These are phyloP conservation scores for Xerus inauris DNA, from an alignment of 2,113 vertebrate genomes.

Conservation along the genomic window DNA sequence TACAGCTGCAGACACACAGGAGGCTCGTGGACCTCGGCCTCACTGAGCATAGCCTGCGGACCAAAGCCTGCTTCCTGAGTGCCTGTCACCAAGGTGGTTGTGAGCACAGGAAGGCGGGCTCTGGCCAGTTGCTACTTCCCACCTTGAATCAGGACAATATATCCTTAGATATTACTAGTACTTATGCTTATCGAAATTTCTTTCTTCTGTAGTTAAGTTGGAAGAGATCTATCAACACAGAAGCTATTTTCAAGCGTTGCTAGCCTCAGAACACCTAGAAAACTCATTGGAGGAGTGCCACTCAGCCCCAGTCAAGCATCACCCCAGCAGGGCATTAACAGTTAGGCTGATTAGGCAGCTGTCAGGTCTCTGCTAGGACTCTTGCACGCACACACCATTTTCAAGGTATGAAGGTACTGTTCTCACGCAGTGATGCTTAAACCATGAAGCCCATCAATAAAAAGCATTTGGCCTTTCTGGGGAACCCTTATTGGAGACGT, in stretches of 20 bases:
- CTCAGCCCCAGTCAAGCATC: neutral
- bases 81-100: neutral
- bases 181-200: neutral
- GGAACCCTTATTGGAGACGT: neutral
- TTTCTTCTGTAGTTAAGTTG: neutral
- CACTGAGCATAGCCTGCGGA: fast-evolving
- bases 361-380: neutral
- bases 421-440: neutral
- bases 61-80: too few relatives aligned
- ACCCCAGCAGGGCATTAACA: neutral
- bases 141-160: neutral
- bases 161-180: neutral
- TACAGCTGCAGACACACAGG: neutral
- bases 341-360: neutral
- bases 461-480: neutral
- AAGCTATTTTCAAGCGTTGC: neutral
- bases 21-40: neutral
- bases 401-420: neutral
- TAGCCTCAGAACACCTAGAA: neutral
- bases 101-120: neutral
- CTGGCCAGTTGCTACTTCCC: neutral
- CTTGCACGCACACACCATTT: neutral
- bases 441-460: neutral
- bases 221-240: neutral
- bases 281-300: neutral